Base-by-base conservation (phyloP, 2,888 invertebrate genomes). In the Leucophenga montana region DNA sequence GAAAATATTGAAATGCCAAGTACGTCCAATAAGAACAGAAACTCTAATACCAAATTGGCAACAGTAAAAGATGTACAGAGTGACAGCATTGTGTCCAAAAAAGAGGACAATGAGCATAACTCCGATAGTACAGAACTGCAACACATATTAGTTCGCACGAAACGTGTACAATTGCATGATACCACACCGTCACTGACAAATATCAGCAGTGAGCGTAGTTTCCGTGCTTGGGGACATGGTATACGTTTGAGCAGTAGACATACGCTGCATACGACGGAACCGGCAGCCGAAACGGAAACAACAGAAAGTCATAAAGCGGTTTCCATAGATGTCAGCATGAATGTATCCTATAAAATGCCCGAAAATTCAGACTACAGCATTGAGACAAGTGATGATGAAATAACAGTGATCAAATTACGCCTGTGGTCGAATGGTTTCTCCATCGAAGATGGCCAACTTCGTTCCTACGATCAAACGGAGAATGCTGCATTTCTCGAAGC, bases 111-210 rank as follows among this genome's bases (percentile, higher is more conserved):
- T 2, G 72, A 73, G 9, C 66, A 0, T 66, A 66, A 31, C 76
- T 48, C 4, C 70, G 59, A 33, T 0, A 56, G 22, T 5, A 79
- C 82, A 0, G 71, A 69, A 1, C 57, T 16, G 13, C 69, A 57
- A 11, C 62, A 56, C 16, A 48, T 64, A 3, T 1, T 27, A 0
- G 57, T 31, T 0, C 27, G 50, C 14, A 48, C 57, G 0, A 83
- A 73, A 16, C 72, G 69, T 1, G 76, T 80, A 1, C 68, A 71
- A 16, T 72, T 75, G 4, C 72, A 73, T 0, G 59, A 71, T 64
- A 82, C 81, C 0, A 84, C 81, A 0, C 84, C 79, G 3, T 78
- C 84, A 0, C 44, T 84, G 46, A 82, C 84, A n/a, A 74, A 70
- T 3, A 71, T 68, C 5, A 77, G 75, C 18, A 81, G 81, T 67